Percentiles rank a stretch among this genome's conserved stretches.
Conservation (phyloP, 2,113 vertebrate species). For the Chaetura pelagica region DNA sequence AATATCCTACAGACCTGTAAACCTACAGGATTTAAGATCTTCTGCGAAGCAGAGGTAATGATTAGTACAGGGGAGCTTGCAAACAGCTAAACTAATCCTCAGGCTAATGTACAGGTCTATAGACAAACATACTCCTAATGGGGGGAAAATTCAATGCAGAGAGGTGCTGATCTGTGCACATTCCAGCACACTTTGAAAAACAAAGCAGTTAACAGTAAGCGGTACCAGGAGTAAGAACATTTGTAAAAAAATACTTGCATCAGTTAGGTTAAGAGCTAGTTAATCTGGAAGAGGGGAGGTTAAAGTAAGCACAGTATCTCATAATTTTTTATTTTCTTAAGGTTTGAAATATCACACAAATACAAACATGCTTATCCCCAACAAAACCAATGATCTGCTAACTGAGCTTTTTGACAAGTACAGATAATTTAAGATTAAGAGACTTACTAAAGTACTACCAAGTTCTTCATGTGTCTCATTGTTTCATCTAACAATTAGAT, state of each 20-base stretch:
- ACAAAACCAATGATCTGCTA: not conserved
- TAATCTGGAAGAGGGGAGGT: not conserved
- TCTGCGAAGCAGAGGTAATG: slow-evolving; percentile 49
- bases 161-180: not conserved
- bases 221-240: not conserved
- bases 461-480: fast-evolving
- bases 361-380: slow-evolving; percentile 1
- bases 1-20: slow-evolving; percentile 1
- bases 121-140: not conserved
- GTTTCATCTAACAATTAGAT: not conserved
- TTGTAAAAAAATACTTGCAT: not conserved
- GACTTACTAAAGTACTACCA: not conserved
- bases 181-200: not conserved
- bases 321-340: not conserved
- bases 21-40: slow-evolving; percentile 6
- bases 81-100: not conserved
- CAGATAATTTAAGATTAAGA: not conserved
- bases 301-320: not conserved
- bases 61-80: slow-evolving; percentile 33
- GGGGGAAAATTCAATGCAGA: not conserved
- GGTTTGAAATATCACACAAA: not conserved
- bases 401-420: not conserved
- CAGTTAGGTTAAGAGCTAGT: not conserved
- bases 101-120: not conserved
- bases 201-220: not conserved